phyloP scores from a whole-genome alignment of 1,140 invertebrate species.

The Bathynomus jamesi region DNA sequence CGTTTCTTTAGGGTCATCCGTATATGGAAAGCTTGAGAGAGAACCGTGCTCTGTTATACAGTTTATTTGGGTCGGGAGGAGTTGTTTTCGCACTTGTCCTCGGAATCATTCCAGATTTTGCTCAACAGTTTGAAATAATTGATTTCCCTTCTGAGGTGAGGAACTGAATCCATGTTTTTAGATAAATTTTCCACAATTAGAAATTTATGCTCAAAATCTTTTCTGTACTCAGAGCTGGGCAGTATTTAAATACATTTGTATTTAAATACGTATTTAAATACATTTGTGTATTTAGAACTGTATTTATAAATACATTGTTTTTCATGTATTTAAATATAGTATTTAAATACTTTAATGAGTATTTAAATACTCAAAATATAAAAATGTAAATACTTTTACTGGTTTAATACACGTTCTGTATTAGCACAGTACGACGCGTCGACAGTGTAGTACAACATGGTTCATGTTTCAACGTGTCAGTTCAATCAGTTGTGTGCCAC shows the following conservation, averaged over 20 bases:
- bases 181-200: neutral
- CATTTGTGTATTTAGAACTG: neutral
- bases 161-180: neutral
- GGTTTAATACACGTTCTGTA: too few species aligned
- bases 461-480: too few species aligned
- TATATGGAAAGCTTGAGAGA: slow-evolving; percentile 94
- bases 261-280: neutral
- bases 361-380: too few species aligned
- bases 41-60: slow-evolving; percentile 87
- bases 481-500: too few species aligned
- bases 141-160: slow-evolving; percentile 74
- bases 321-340: neutral
- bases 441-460: too few species aligned
- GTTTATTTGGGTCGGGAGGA: slow-evolving; percentile 63
- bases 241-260: neutral
- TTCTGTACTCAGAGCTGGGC: too few species aligned
- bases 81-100: slow-evolving; percentile 67
- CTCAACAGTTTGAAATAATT: slow-evolving; percentile 77
- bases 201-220: neutral
- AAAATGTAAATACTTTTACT: too few species aligned
- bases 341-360: neutral
- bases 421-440: too few species aligned
- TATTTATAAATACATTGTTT: neutral
- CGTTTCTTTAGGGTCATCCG: slow-evolving; percentile 94
- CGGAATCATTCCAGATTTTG: slow-evolving; percentile 66